phyloP scores from a whole-genome alignment of 2,888 invertebrate species.

The Agrochola lychnidis region DNA sequence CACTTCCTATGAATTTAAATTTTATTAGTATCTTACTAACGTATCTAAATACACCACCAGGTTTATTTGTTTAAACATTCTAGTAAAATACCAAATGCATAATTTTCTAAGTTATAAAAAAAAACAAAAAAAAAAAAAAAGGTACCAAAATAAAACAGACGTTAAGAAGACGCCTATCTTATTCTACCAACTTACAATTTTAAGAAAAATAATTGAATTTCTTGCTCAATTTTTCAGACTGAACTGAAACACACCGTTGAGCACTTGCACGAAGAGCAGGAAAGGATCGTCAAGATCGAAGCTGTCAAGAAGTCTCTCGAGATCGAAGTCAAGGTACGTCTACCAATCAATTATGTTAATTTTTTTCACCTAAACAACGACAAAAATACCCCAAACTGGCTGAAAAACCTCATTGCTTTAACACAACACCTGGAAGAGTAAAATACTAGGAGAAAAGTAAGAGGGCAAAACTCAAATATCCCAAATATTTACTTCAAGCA shows the following conservation, averaged over 20 bases:
- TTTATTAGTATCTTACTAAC: too few species aligned
- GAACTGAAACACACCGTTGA: constrained; percentile 98
- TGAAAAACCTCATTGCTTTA: background rate
- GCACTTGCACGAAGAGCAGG: constrained; percentile 98
- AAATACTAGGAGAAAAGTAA: background rate
- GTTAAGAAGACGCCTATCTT: background rate
- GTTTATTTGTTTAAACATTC: too few species aligned
- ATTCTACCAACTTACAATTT: background rate
- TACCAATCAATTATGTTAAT: background rate
- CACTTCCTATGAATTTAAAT: background rate
- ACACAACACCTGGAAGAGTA: background rate
- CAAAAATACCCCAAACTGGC: background rate
- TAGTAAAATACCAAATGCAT: background rate
- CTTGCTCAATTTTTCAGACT: constrained; percentile 86
- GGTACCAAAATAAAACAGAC: background rate
- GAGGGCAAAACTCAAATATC: too few species aligned
- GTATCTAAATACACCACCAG: background rate
- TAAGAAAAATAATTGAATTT: background rate
- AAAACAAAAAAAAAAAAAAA: background rate
- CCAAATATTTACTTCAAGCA: too few species aligned
- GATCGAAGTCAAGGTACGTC: constrained; percentile 97
- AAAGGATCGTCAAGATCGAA: constrained; percentile 99
- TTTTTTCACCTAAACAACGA: background rate
- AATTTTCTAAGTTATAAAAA: background rate
- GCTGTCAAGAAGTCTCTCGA: constrained; percentile 99